phyloP scores from a whole-genome alignment of 2,113 vertebrate species.

The Gobiocypris rarus region DNA sequence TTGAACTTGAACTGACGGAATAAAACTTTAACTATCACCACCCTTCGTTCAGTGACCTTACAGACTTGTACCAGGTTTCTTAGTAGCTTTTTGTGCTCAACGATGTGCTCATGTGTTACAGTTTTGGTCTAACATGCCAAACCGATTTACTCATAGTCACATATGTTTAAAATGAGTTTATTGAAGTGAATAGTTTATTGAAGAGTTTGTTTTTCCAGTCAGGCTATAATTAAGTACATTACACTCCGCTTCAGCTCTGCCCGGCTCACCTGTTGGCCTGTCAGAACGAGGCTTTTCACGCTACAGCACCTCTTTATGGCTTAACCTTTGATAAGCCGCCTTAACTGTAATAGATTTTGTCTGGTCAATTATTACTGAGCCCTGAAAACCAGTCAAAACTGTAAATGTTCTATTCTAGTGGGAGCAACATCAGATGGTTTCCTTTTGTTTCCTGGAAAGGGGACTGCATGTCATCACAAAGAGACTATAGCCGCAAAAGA shows the following conservation, averaged over 20 bases:
- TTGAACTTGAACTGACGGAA: constrained; percentile 40
- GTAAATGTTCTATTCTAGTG: constrained; percentile 3
- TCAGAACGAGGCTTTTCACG: constrained; percentile 39
- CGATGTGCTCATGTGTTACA: not conserved
- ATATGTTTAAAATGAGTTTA: not conserved
- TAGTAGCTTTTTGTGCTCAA: constrained; percentile 3
- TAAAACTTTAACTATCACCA: constrained; percentile 27
- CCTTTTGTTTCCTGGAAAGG: constrained; percentile 21
- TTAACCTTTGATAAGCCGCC: constrained; percentile 29
- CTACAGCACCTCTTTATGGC: constrained; percentile 34
- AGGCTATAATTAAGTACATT: constrained; percentile 45
- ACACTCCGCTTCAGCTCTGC: constrained; percentile 11
- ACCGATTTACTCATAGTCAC: not conserved
- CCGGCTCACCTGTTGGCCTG: constrained; percentile 46
- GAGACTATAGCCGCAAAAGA: not conserved
- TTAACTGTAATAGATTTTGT: constrained; percentile 31
- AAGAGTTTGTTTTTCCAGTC: not conserved
- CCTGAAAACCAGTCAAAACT: constrained; percentile 33
- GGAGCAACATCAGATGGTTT: constrained; percentile 2
- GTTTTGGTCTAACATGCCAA: constrained; percentile 12
- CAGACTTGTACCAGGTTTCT: not conserved
- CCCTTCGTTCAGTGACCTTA: not conserved
- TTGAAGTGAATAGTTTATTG: not conserved
- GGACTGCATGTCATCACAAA: constrained; percentile 30
- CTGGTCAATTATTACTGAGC: constrained; percentile 49